phyloP scores from a whole-genome alignment of 2,888 invertebrate genomes.

The Calameuta pallipes region DNA sequence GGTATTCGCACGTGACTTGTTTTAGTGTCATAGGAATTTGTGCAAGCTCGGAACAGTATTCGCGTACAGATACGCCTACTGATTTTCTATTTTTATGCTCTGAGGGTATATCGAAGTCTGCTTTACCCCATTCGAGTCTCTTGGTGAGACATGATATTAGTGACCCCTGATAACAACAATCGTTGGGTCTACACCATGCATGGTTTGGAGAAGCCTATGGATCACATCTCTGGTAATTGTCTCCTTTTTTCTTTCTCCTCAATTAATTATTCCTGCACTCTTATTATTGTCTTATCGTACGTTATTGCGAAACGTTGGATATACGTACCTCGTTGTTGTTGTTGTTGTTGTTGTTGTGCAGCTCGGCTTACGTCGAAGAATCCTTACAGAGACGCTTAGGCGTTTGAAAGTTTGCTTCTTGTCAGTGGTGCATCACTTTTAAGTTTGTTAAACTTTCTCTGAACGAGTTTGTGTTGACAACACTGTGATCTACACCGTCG shows the following conservation, averaged over 20 bases:
- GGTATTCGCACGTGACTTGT: not conserved
- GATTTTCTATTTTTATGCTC: not conserved
- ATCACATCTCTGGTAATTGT: constrained; percentile 48
- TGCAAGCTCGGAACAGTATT: not conserved
- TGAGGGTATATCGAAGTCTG: not conserved
- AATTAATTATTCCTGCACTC: not conserved
- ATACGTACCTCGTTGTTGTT: not conserved
- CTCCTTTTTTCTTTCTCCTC: not conserved
- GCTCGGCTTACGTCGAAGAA: not conserved
- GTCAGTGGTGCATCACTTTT: not conserved
- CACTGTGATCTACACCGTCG: not conserved
- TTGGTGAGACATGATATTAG: constrained; percentile 40
- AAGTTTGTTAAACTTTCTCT: not conserved
- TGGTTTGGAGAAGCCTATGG: constrained; percentile 51
- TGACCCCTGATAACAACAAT: constrained; percentile 45
- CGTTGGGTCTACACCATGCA: constrained; percentile 54
- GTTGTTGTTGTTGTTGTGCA: no score
- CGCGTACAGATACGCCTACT: not conserved
- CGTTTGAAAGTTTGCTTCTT: not conserved
- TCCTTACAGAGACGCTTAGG: not conserved
- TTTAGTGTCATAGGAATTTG: not conserved
- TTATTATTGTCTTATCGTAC: not conserved
- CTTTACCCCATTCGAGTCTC: not conserved
- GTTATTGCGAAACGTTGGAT: not conserved
- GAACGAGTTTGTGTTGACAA: not conserved